These are phyloP conservation scores for Leucozona laternaria DNA, from an alignment of 2,888 invertebrate genomes.

Conservation along the genomic window DNA sequence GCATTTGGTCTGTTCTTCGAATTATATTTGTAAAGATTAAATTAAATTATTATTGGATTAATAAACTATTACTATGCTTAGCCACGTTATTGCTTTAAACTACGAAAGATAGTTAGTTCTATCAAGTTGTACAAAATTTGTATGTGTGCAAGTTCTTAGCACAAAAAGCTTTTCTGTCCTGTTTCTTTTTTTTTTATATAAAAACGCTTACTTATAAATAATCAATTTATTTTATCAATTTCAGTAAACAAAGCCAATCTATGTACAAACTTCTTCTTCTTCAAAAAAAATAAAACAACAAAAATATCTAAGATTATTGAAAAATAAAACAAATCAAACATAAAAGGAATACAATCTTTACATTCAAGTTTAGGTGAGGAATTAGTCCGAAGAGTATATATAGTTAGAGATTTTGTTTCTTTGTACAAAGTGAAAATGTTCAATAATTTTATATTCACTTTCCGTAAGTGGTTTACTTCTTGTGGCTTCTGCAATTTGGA, in stretches of 20 bases:
- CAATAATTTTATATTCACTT: conserved; percentile 24
- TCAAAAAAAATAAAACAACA: conserved; percentile 49
- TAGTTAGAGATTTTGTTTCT: conserved; percentile 26
- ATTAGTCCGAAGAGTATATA: conserved; percentile 34
- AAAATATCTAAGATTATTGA: conserved; percentile 52
- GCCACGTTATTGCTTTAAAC: no score
- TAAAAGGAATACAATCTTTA: conserved; percentile 32
- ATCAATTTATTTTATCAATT: conserved; percentile 69
- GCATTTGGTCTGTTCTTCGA: no score
- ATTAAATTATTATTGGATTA: no score
- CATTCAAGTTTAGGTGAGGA: conserved; percentile 35
- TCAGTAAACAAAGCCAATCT: conserved; percentile 72
- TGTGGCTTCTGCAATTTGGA: conserved; percentile 80
- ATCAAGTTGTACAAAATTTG: no score
- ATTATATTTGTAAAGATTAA: no score
- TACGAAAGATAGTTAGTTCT: no score
- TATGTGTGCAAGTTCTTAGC: no score
- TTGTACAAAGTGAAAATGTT: conserved; percentile 55
- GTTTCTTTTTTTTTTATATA: no score
- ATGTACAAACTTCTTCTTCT: conserved; percentile 67
- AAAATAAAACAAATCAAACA: conserved; percentile 1
- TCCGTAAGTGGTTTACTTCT: conserved; percentile 77
- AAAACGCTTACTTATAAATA: conserved; percentile 47
- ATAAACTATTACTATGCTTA: no score
- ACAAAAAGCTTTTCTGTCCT: no score